These are phyloP conservation scores for Drepanosiphum platanoidis DNA, from an alignment of 2,888 invertebrate species.

Conservation along the genomic window DNA sequence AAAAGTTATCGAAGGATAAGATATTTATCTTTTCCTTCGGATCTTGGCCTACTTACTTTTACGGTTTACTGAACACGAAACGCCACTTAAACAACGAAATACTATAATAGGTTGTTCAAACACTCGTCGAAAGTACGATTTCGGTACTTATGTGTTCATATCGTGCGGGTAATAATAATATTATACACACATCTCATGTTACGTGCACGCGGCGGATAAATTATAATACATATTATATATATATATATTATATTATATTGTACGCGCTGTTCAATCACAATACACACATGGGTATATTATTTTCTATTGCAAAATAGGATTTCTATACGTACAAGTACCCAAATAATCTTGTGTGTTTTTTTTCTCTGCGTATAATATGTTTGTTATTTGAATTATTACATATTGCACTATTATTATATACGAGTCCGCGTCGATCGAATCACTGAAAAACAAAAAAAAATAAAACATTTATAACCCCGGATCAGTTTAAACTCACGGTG, in stretches of 20 bases:
- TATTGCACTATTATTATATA: not conserved
- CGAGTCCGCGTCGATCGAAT: not conserved
- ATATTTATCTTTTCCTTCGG: slow-evolving; percentile 47
- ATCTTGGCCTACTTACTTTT: slow-evolving; percentile 52
- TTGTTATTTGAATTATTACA: not conserved
- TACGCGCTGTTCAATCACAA: not conserved
- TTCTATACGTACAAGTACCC: not conserved
- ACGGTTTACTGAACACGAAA: slow-evolving; percentile 55
- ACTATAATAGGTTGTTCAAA: slow-evolving; percentile 46
- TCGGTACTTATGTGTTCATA: slow-evolving; percentile 8
- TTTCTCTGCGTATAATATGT: no score
- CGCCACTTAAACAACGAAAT: slow-evolving; percentile 43
- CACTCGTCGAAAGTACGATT: slow-evolving; percentile 47
- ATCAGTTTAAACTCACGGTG: no score
- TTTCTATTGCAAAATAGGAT: slow-evolving; percentile 9
- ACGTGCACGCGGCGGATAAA: not conserved
- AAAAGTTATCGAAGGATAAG: slow-evolving; percentile 45
- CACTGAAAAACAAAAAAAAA: no score
- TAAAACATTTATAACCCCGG: no score
- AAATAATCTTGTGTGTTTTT: not conserved
- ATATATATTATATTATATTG: not conserved
- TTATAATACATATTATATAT: not conserved
- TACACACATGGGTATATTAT: not conserved
- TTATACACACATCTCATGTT: slow-evolving; percentile 24
- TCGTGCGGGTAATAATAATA: slow-evolving; percentile 33